Percentiles rank a stretch among this genome's conserved stretches.
phyloP scores from a whole-genome alignment of 2,888 invertebrate genomes.

The Amblyjoppa fuscipennis region DNA sequence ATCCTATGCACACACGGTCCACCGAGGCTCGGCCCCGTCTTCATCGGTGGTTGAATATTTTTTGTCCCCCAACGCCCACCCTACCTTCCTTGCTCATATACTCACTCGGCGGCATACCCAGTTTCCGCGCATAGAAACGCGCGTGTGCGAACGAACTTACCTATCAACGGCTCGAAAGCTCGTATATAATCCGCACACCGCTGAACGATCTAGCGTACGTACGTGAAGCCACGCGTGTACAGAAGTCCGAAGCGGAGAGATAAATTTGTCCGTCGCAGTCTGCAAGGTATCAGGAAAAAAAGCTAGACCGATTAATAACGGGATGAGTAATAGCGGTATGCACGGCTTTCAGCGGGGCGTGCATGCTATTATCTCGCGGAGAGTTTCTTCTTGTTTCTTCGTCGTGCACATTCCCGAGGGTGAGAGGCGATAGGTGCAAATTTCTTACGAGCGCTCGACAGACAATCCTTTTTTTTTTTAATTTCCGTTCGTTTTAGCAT shows the following conservation, averaged over 20 bases:
- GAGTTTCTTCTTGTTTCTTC: slow-evolving; percentile 21
- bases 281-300: slow-evolving; percentile 56
- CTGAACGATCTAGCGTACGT: neutral
- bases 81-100: slow-evolving; percentile 41
- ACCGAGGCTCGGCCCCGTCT: slow-evolving; percentile 10
- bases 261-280: slow-evolving; percentile 54
- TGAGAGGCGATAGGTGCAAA: slow-evolving; percentile 50
- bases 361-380: slow-evolving; percentile 44
- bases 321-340: slow-evolving; percentile 60
- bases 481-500: slow-evolving; percentile 28
- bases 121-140: slow-evolving; percentile 12
- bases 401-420: slow-evolving; percentile 20
- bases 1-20: slow-evolving; percentile 30
- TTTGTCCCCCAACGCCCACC: slow-evolving; percentile 35
- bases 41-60: slow-evolving; percentile 48
- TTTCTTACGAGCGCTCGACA: slow-evolving; percentile 60
- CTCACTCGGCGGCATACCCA: slow-evolving; percentile 10
- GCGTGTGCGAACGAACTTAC: slow-evolving; percentile 25
- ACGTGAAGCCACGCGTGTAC: slow-evolving; percentile 1
- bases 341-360: slow-evolving; percentile 34
- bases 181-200: slow-evolving; percentile 46
- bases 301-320: slow-evolving; percentile 58
- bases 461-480: slow-evolving; percentile 26
- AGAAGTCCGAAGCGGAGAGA: slow-evolving; percentile 44
- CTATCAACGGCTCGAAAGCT: slow-evolving; percentile 45